Evolutionary conservation across 92 coral and sea anemone genomes (phyloP).

Genomic region (Galaxea fascicularis): DNA sequence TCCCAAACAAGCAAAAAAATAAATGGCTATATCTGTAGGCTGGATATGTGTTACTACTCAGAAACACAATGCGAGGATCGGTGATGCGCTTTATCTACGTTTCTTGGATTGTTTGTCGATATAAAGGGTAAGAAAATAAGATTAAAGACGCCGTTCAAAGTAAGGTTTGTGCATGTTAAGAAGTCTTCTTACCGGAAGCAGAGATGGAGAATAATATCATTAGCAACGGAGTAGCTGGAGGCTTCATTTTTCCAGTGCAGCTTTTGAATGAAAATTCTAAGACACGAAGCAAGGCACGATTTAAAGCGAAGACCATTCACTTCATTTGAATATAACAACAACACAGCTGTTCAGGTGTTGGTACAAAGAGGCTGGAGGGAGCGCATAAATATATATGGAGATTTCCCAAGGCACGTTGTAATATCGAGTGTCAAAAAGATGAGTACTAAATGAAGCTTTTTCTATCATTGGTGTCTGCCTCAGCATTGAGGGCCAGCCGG

Average conservation of each 20-base stretch:
- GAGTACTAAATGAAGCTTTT: too few species aligned
- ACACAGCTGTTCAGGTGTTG: slow-evolving; percentile 35
- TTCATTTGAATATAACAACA: not conserved
- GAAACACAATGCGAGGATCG: not conserved
- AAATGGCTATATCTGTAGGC: not conserved
- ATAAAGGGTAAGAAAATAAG: not conserved
- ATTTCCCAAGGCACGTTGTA: not conserved
- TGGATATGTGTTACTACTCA: not conserved
- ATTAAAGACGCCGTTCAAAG: not conserved
- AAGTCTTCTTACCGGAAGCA: slow-evolving; percentile 18
- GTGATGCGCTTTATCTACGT: not conserved
- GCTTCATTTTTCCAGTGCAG: not conserved
- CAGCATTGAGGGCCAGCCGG: too few species aligned
- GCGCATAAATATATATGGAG: not conserved
- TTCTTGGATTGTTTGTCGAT: not conserved
- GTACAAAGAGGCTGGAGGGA: not conserved
- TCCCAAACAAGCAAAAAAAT: too few species aligned
- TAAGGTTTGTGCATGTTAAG: not conserved
- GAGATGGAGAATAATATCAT: not conserved
- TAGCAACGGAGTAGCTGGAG: not conserved
- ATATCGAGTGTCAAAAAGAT: not conserved
- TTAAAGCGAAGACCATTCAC: not conserved
- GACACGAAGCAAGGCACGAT: not conserved
- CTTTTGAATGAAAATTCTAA: too few species aligned
- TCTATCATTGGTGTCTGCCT: too few species aligned